Evolutionary conservation across 2,888 invertebrate genomes (phyloP), one percentile per base, ranked within the genome.

Genomic region (Galeopsomyia nigrocyanea): DNA sequence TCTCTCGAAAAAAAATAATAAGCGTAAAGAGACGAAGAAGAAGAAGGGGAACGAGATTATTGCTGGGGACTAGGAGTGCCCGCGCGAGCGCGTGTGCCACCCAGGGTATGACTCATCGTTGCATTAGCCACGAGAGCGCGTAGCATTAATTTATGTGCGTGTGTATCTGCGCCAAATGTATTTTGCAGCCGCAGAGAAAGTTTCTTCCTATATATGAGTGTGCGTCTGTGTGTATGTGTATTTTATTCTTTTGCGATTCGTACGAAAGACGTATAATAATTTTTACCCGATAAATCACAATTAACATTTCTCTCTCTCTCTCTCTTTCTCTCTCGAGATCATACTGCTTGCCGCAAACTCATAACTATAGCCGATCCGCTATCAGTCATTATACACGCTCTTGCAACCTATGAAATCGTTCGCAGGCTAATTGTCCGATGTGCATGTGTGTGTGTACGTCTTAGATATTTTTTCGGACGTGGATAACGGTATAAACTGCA

Each of bases 31-130:
- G 9, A 60, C 7, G 1, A 7, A 39, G 39, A 19, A 1, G 21
- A n/a, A 21, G 39, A 39, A 50, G 51, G 63, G 49, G 26, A 64
- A 62, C 66, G 66, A 61, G 64, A 73, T 66, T 65, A 65, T 62
- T 17, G 53, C 21, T 26, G 26, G 26, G 26, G 71, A 10, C 39
- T 57, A 60, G 61, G 64, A 62, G 64, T 51, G 72, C 51, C 63
- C 26, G 26, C 5, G 47, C 9, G 64, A 62, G 64, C 46, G 72
- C 51, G 58, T 5, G 26, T 26, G 47, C 9, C 21, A 57, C 61
- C 22, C n/a, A 60, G 22, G 21, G 46, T 26, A 63, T 68, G 62
- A 72, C 63, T 72, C 72, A 72, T 31, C 62, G 31, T 10, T 39
- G 22, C 9, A 10, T 19, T 9, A 39, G 39, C 17, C 7, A 16